These are phyloP conservation scores for Pollicipes pollicipes DNA, from an alignment of 1,140 invertebrate genomes.

Conservation along the genomic window DNA sequence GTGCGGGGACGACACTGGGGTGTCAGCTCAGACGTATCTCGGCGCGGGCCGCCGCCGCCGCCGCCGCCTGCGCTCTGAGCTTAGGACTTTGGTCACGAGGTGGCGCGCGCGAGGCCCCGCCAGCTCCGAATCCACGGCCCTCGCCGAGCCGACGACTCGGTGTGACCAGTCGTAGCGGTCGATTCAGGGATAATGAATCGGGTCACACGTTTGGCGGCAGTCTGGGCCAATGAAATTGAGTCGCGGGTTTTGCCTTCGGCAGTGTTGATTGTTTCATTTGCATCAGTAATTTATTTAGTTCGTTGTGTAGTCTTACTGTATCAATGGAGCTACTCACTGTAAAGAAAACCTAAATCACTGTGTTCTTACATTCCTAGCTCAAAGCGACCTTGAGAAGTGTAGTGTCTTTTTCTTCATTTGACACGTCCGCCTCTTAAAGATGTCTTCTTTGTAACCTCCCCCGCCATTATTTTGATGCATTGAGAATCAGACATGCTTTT, in stretches of 20 bases:
- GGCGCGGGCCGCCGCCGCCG: no score
- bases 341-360: background rate
- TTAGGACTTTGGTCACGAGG: background rate
- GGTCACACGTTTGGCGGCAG: background rate
- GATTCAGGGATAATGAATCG: background rate
- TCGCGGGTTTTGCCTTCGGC: background rate
- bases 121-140: no score
- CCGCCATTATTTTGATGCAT: no score
- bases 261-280: background rate
- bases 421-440: no score
- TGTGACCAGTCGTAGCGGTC: background rate
- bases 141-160: no score
- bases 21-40: no score
- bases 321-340: background rate
- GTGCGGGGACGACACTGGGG: no score
- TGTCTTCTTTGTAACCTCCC: no score
- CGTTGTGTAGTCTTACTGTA: background rate
- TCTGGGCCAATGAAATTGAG: background rate
- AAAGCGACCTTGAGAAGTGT: background rate
- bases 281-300: slow-evolving; percentile 2
- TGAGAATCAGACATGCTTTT: no score
- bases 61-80: slow-evolving; percentile 1
- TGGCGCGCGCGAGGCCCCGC: background rate
- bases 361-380: background rate
- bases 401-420: no score